Evolutionary conservation across 2,888 invertebrate genomes (phyloP), one percentile per base, ranked within the genome.

Genomic region (Aplocera efformata): DNA sequence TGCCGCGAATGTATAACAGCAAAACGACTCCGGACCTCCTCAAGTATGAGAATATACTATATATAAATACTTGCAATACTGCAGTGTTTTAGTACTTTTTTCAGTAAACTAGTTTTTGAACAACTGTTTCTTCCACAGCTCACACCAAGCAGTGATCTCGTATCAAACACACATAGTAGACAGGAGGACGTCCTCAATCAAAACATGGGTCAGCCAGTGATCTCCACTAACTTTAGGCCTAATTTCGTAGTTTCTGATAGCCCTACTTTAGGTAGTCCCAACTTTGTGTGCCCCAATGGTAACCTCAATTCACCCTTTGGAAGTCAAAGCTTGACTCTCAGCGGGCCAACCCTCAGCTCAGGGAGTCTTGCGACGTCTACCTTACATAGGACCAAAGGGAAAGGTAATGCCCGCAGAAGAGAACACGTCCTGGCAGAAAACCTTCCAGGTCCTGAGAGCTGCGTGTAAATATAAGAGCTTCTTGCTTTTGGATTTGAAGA

Each of bases 361-460:
- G 72, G 81, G 6, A 88, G 86, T 45, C 59, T 88, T 1, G 79
- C 84, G 1, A 85, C 85, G 17, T 90, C 75, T 39, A 89, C 82
- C 30, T 61, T 88, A 50, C 90, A 75, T 50, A 75, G 84, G 72
- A 89, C 72, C 74, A 90, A 79, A 85, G 91, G 71, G 48, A 91
- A 76, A 83, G 72, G 73, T 1, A 81, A 81, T 41, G 73, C 76
- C 2, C 62, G 91, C 60, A 89, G 92, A 75, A 90, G 92, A 81
- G 94, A 94, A 76, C 94, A 93, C 67, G 94, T 95, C 42, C 91
- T 96, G 63, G 94, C 95, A 34, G 95, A 95, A 74, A 93, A 94
- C 58, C 91, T 96, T 75, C 96, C 96, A 20, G 96, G 96, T 46
- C 96, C 95, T 26, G 96, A 96, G 78, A 96, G 95, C 88, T 96